These are phyloP conservation scores for Polyergus mexicanus DNA, from an alignment of 1,140 invertebrate species.

Conservation along the genomic window DNA sequence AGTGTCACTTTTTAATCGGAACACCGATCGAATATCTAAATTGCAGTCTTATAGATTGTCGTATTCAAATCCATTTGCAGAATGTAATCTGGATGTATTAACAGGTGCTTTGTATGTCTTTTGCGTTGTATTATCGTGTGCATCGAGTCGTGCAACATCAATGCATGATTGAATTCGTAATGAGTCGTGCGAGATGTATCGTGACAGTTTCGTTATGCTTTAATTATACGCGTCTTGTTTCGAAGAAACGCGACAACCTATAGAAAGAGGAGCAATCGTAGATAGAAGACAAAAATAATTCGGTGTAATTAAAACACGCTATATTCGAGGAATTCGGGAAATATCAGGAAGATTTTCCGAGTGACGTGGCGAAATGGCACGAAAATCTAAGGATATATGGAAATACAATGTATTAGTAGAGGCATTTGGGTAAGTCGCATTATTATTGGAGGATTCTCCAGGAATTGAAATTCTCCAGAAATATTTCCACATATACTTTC, in stretches of 20 bases:
- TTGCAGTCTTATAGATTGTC: neutral
- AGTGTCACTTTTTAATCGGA: neutral
- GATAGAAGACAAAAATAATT: neutral
- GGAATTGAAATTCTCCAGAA: neutral
- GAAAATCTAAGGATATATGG: slow-evolving; percentile 4
- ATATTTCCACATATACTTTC: neutral
- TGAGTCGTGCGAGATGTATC: neutral
- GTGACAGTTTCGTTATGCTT: neutral
- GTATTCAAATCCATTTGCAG: neutral
- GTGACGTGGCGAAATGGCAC: neutral
- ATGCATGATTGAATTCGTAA: neutral
- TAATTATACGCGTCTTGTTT: neutral
- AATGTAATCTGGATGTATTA: slow-evolving; percentile 33
- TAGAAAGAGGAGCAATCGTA: neutral
- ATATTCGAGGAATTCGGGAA: neutral
- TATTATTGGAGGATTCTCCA: neutral
- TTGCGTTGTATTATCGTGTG: neutral
- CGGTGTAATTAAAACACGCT: neutral
- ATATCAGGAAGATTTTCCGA: neutral
- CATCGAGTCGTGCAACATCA: neutral
- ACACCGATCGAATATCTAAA: slow-evolving; percentile 39
- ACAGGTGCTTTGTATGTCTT: slow-evolving; percentile 6
- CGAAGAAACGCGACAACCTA: neutral
- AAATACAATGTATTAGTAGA: slow-evolving; percentile 45
- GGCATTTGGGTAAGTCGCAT: slow-evolving; percentile 18